These are phyloP conservation scores for Argopecten irradians DNA, from an alignment of 1,140 invertebrate species.

Conservation along the genomic window DNA sequence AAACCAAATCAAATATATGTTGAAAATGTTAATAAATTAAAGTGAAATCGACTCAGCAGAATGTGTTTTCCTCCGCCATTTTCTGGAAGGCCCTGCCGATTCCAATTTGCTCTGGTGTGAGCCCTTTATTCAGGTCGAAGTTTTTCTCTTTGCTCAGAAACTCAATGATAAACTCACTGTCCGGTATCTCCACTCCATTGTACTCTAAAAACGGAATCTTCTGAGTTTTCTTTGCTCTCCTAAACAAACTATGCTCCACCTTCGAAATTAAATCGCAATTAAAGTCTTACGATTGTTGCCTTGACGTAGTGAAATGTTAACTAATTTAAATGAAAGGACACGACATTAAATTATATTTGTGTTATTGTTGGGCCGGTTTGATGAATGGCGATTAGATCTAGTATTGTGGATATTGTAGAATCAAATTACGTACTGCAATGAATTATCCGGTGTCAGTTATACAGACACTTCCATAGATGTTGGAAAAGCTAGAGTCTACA, in stretches of 20 bases:
- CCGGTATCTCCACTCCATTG: slow-evolving; percentile 73
- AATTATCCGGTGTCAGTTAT: no score
- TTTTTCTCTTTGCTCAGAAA: slow-evolving; percentile 67
- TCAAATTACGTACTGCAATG: no score
- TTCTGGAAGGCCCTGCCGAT: slow-evolving; percentile 62
- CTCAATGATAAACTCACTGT: slow-evolving; percentile 75
- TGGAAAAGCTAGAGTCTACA: no score
- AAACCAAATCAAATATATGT: background rate
- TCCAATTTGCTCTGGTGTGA: slow-evolving; percentile 57
- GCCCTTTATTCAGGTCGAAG: slow-evolving; percentile 58
- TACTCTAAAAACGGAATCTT: slow-evolving; percentile 76
- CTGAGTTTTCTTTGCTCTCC: background rate
- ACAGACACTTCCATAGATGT: no score
- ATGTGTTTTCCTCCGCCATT: slow-evolving; percentile 73
- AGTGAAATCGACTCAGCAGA: slow-evolving; percentile 65
- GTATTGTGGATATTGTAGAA: no score
- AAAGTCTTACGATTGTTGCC: no score
- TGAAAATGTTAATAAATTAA: background rate
- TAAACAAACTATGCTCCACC: background rate
- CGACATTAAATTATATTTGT: no score
- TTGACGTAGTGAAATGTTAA: no score
- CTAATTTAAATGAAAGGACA: no score
- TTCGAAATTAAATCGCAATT: no score
- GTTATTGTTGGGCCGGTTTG: no score
- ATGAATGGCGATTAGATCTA: no score